Conservation (phyloP, 1,140 invertebrate species). For the Tribolium madens region DNA sequence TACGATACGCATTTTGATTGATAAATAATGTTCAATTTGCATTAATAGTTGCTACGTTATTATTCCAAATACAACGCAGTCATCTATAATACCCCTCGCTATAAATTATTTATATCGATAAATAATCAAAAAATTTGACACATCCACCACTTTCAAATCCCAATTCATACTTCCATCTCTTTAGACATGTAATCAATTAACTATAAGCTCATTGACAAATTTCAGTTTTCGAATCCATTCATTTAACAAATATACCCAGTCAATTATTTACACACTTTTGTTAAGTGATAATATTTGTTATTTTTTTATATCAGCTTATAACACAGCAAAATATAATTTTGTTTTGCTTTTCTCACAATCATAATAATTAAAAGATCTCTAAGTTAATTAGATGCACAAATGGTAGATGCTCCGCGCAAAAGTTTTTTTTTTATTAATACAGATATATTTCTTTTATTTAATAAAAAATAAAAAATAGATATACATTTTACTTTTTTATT, state of each 20-base stretch:
- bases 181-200: not conserved
- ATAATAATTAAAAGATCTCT: no score
- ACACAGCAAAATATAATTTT: no score
- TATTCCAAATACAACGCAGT: slow-evolving; percentile 32
- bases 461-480: no score
- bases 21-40: slow-evolving; percentile 39
- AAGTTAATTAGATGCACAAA: no score
- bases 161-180: slow-evolving; percentile 4
- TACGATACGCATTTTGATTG: slow-evolving; percentile 30
- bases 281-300: no score
- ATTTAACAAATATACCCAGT: not conserved
- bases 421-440: no score
- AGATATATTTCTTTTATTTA: no score
- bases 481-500: no score
- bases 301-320: no score
- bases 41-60: slow-evolving; percentile 35
- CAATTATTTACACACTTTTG: no score
- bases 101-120: slow-evolving; percentile 38
- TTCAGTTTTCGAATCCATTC: not conserved
- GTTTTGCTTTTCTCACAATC: no score
- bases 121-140: slow-evolving; percentile 14
- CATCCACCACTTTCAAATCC: slow-evolving; percentile 5
- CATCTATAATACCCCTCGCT: slow-evolving; percentile 17
- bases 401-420: no score
- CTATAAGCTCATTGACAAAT: not conserved